These are phyloP conservation scores for Clarias fuscus DNA, from an alignment of 2,797 vertebrate species.

Conservation along the genomic window DNA sequence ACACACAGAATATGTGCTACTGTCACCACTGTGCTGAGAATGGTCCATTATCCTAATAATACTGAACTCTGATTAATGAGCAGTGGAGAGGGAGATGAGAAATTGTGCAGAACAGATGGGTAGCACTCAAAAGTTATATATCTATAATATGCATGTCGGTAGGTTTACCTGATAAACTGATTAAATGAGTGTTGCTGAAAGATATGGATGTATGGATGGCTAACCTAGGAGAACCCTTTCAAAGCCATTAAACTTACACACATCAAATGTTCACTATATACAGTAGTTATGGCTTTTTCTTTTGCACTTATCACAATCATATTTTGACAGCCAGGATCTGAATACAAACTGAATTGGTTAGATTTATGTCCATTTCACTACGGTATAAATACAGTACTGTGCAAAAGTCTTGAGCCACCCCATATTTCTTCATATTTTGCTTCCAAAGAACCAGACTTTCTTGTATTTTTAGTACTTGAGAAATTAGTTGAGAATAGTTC, in stretches of 20 bases:
- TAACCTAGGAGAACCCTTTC: not conserved
- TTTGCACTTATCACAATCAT: not conserved
- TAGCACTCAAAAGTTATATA: not conserved
- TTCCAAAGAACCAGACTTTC: too few relatives aligned
- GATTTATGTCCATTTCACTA: not conserved
- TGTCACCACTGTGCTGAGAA: not conserved
- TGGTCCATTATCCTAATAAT: constrained; percentile 18
- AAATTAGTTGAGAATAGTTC: too few relatives aligned
- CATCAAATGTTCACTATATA: not conserved
- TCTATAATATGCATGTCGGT: not conserved
- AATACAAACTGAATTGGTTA: not conserved
- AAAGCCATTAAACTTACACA: not conserved
- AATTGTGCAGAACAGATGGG: constrained; percentile 14
- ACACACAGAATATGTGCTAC: not conserved
- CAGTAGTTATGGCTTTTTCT: not conserved
- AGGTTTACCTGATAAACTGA: not conserved
- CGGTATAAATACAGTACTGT: too few relatives aligned
- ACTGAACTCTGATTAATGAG: constrained; percentile 15
- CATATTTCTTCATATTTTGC: too few relatives aligned
- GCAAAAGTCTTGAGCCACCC: too few relatives aligned
- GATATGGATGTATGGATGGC: not conserved
- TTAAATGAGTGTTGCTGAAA: not conserved
- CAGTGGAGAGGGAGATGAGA: constrained; percentile 12
- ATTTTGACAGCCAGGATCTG: not conserved
- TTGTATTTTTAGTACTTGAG: too few relatives aligned